These are phyloP conservation scores for Dunckerocampus dactyliophorus DNA, from an alignment of 2,113 vertebrate species.

Conservation along the genomic window DNA sequence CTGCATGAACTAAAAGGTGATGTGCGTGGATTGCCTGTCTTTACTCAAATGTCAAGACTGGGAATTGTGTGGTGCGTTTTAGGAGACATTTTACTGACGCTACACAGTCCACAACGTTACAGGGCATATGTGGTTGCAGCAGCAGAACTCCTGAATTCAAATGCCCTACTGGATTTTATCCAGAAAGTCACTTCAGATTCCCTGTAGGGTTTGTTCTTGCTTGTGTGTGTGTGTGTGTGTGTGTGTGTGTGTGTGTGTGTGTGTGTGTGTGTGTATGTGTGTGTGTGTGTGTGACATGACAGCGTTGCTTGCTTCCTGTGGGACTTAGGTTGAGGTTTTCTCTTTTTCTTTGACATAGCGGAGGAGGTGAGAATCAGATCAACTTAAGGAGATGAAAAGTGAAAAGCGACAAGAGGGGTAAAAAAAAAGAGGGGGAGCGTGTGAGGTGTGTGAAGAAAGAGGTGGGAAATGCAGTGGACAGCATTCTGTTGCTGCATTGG, in stretches of 20 bases:
- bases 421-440: conserved; percentile 7
- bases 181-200: neutral
- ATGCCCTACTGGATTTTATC: neutral
- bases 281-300: conserved; percentile 5
- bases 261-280: neutral
- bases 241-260: neutral
- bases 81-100: conserved; percentile 1
- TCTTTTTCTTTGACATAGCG: conserved; percentile 11
- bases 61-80: no score
- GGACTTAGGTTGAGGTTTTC: conserved; percentile 15
- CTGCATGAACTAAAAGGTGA: neutral
- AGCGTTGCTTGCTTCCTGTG: conserved; percentile 10
- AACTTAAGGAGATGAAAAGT: conserved; percentile 1
- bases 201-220: neutral
- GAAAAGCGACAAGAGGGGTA: neutral
- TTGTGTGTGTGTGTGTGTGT: conserved; percentile 1
- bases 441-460: conserved; percentile 8
- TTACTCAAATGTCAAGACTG: no score
- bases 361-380: conserved; percentile 7
- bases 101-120: conserved; percentile 7
- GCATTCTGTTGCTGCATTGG: conserved; percentile 2
- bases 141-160: neutral
- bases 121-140: neutral
- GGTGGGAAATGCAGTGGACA: neutral
- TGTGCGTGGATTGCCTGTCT: no score